A percentile compares a stretch with the other conserved stretches of the same genome.
Evolutionary conservation across 2,888 invertebrate species (phyloP).

Genomic region (Luffia ferchaultella): DNA sequence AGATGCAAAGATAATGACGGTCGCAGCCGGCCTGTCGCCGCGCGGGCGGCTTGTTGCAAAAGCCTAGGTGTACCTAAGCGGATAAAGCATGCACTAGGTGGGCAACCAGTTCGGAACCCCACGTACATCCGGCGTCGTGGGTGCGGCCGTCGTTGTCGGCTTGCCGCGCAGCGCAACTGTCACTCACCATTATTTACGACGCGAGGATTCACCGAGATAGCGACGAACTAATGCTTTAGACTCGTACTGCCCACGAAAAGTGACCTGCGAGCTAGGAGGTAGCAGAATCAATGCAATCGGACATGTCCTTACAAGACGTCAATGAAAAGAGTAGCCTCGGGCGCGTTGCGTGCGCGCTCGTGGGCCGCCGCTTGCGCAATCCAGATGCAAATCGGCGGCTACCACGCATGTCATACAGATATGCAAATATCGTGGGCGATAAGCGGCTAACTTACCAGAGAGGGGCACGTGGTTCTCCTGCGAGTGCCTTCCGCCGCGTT

Average conservation of each 20-base stretch:
- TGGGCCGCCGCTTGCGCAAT: conserved; percentile 31
- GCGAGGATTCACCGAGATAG: conserved; percentile 23
- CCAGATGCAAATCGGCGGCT: conserved; percentile 30
- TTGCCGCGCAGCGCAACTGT: conserved; percentile 37
- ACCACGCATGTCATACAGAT: conserved; percentile 31
- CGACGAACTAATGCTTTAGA: background rate
- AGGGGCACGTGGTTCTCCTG: conserved; percentile 72
- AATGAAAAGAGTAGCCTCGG: conserved; percentile 27
- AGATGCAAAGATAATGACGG: conserved; percentile 45
- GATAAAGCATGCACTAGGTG: conserved; percentile 20
- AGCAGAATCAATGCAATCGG: conserved; percentile 38
- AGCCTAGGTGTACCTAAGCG: conserved; percentile 25
- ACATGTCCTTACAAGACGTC: conserved; percentile 32
- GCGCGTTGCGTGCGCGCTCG: conserved; percentile 26
- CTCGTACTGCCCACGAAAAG: background rate
- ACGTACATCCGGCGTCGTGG: conserved; percentile 63
- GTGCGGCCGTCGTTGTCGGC: conserved; percentile 22
- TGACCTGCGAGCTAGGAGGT: background rate
- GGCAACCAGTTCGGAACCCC: conserved; percentile 56
- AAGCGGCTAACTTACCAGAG: conserved; percentile 67
- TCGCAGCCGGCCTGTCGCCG: conserved; percentile 47
- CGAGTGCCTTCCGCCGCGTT: conserved; percentile 52
- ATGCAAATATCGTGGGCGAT: conserved; percentile 33
- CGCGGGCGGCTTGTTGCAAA: conserved; percentile 46
- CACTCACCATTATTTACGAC: conserved; percentile 46